Evolutionary conservation across 2,797 vertebrate species (phyloP).

Genomic region (Eleutherodactylus coqui): DNA sequence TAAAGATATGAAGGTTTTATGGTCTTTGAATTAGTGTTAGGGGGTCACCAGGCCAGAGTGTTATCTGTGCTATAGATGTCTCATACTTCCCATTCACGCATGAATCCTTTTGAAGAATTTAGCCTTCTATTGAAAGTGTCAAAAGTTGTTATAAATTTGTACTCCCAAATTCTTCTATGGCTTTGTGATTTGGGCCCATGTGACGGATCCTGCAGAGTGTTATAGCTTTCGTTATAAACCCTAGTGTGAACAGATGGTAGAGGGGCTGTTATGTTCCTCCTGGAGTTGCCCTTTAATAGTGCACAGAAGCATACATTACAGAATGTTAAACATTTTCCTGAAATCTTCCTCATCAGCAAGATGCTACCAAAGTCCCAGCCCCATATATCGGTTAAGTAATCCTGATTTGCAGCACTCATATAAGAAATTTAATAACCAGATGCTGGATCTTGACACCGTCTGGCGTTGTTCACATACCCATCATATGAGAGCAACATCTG

Average conservation of each 20-base stretch:
- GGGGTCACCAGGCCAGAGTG: too few species aligned
- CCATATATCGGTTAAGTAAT: not conserved
- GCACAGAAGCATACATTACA: not conserved
- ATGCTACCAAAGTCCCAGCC: not conserved
- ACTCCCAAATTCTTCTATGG: too few species aligned
- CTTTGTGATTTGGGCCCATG: too few species aligned
- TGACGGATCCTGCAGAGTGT: not conserved
- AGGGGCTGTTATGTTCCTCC: too few species aligned
- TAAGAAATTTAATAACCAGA: conserved; percentile 13
- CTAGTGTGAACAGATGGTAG: not conserved
- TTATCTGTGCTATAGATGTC: too few species aligned
- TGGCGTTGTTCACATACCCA: conserved; percentile 30
- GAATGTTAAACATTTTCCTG: not conserved
- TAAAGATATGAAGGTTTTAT: too few species aligned
- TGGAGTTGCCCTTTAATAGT: not conserved
- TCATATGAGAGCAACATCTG: conserved; percentile 37
- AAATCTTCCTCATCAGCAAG: not conserved
- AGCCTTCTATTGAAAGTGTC: too few species aligned
- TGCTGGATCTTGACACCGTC: conserved; percentile 26
- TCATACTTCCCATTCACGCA: too few species aligned
- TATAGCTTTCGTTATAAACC: too few species aligned
- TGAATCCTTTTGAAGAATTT: too few species aligned
- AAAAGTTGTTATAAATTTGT: too few species aligned
- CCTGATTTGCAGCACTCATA: not conserved
- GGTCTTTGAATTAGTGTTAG: too few species aligned